Evolutionary conservation across 2,888 invertebrate genomes (phyloP).

Genomic region (Harpagoxenus sublaevis): DNA sequence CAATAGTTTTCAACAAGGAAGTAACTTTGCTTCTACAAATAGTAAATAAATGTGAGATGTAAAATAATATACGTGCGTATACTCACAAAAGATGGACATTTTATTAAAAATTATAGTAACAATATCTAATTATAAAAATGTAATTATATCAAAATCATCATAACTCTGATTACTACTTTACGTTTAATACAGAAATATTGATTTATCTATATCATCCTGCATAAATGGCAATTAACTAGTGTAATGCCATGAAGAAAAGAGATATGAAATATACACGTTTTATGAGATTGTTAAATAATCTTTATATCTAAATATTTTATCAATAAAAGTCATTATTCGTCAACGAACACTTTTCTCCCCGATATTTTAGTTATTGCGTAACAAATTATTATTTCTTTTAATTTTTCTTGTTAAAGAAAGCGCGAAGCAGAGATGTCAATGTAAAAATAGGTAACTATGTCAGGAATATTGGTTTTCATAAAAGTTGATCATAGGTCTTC

Average conservation of each 20-base stretch:
- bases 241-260: background rate
- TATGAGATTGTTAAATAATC: background rate
- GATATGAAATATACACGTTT: background rate
- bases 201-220: background rate
- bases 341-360: background rate
- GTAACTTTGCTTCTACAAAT: background rate
- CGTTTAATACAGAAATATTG: background rate
- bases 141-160: background rate
- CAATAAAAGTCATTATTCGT: background rate
- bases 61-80: background rate
- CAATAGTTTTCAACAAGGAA: background rate
- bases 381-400: background rate
- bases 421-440: background rate
- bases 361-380: background rate
- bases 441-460: background rate
- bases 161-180: background rate
- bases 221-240: background rate
- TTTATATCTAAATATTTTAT: background rate
- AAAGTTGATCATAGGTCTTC: slow-evolving; percentile 33
- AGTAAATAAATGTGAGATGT: background rate
- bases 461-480: background rate
- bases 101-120: background rate
- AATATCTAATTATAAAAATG: background rate
- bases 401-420: slow-evolving; percentile 4
- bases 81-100: background rate